A percentile compares a stretch with the other conserved stretches of the same genome.
Evolutionary conservation across 2,113 vertebrate genomes (phyloP).

Genomic region (Anoplopoma fimbria): DNA sequence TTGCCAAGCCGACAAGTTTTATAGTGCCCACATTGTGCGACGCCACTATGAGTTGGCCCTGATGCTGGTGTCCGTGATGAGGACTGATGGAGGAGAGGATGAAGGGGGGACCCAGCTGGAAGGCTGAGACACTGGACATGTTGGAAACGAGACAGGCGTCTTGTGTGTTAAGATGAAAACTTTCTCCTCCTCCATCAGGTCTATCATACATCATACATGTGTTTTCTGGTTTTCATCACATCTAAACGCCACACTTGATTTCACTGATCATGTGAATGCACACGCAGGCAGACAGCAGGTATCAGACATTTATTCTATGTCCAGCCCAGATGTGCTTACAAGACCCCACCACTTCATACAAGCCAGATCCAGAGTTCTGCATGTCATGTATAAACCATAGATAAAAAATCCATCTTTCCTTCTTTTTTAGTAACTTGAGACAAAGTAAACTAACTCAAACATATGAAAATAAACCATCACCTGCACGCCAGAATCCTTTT

Average conservation of each 20-base stretch:
- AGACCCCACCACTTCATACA: neutral
- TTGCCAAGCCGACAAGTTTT: slow-evolving; percentile 53
- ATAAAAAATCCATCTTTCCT: no score
- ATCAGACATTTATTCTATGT: neutral
- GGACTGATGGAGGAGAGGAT: slow-evolving; percentile 54
- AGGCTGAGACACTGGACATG: slow-evolving; percentile 6
- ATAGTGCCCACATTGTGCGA: slow-evolving; percentile 26
- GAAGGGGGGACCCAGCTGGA: slow-evolving; percentile 57
- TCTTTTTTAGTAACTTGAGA: neutral
- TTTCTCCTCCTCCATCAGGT: neutral
- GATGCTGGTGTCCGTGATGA: slow-evolving; percentile 52
- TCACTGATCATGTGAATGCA: neutral
- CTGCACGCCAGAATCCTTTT: neutral
- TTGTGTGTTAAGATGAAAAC: slow-evolving; percentile 4
- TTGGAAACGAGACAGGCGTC: slow-evolving; percentile 37
- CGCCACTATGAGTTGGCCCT: slow-evolving; percentile 44
- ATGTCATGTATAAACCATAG: no score
- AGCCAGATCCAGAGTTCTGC: neutral
- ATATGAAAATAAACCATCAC: neutral
- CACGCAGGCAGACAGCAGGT: neutral
- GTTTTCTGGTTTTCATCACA: neutral
- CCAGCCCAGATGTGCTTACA: neutral
- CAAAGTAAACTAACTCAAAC: no score
- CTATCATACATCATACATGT: neutral
- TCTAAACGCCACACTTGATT: neutral